Evolutionary conservation across 1,140 invertebrate species (phyloP), one percentile per base, ranked within the genome.

Genomic region (Lordiphosa stackelbergi): DNA sequence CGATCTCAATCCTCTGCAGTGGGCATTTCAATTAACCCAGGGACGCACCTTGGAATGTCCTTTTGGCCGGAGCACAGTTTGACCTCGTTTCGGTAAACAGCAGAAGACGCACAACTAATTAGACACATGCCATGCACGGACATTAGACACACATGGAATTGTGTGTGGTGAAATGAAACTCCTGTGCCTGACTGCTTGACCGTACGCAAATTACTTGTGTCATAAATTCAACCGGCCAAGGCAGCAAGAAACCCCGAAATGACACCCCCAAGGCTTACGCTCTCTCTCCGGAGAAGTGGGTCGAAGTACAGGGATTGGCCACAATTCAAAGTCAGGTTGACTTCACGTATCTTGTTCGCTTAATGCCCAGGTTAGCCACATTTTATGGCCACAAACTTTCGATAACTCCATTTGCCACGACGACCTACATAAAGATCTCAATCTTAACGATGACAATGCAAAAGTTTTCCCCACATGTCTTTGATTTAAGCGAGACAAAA

Each of bases 371-470:
- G 54, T 38, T 49, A 19, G 57, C 73, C 69, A 43, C 74, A 73
- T 64, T 81, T 78, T 74, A 78, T 70, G 63, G 54, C 36, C 66
- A 51, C 58, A 58, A 48, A 53, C 55, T 57, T 68, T 72, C 58
- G 65, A 72, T 75, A 72, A 59, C 63, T 66, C 46, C 5, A 31
- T 31, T 31, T 31, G 28, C 28, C 28, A 8, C 52, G 34, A 48
- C 77, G 68, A 83, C 77, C 78, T 85, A 81, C 79, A 84, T 84
- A 84, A 84, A 84, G 78, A 84, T 84, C 41, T 42, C 40, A 79
- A 84, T 84, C 78, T 84, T 85, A 84, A 84, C 78, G 78, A 84
- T 85, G 79, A 84, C 78, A 85, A 84, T 85, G 73, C 63, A 37
- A 83, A 75, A 75, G 56, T 81, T 71, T 71, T 69, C 61, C 49